These are phyloP conservation scores for Metridium senile DNA, from an alignment of 92 coral and sea anemone species.

Conservation along the genomic window DNA sequence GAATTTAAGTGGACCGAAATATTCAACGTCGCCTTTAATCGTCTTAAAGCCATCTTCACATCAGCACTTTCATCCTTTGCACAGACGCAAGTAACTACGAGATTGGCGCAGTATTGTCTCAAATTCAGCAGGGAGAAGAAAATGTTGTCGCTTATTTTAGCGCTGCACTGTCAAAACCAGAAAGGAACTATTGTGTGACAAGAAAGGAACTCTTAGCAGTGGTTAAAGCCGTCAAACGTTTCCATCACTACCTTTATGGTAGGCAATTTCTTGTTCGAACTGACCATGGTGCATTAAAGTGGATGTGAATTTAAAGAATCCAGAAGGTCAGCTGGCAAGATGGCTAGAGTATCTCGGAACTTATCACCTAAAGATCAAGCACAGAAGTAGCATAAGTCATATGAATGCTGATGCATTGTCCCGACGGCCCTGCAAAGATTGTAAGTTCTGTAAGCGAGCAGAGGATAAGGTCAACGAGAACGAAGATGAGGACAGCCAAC, in stretches of 20 bases:
- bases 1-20: slow-evolving; percentile 32
- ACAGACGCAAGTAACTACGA: slow-evolving; percentile 41
- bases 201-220: slow-evolving; percentile 32
- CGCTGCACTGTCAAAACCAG: slow-evolving; percentile 23
- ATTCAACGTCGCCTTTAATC: slow-evolving; percentile 30
- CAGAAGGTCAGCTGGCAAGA: slow-evolving; percentile 46
- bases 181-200: slow-evolving; percentile 41
- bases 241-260: slow-evolving; percentile 24
- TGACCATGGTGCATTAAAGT: slow-evolving; percentile 29
- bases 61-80: slow-evolving; percentile 21
- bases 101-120: slow-evolving; percentile 34
- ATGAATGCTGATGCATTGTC: slow-evolving; percentile 31
- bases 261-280: slow-evolving; percentile 26
- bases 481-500: not conserved
- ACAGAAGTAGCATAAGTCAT: slow-evolving; percentile 9
- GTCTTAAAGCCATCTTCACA: slow-evolving; percentile 17
- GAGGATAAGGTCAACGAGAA: not conserved
- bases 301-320: slow-evolving; percentile 31
- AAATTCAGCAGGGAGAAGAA: slow-evolving; percentile 27
- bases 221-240: not conserved
- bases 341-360: slow-evolving; percentile 26
- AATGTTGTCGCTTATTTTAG: slow-evolving; percentile 25
- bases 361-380: slow-evolving; percentile 19
- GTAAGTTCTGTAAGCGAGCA: slow-evolving; percentile 16
- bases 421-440: slow-evolving; percentile 22